Conservation (phyloP, 2,797 vertebrate species). For the Liparis tanakae region DNA sequence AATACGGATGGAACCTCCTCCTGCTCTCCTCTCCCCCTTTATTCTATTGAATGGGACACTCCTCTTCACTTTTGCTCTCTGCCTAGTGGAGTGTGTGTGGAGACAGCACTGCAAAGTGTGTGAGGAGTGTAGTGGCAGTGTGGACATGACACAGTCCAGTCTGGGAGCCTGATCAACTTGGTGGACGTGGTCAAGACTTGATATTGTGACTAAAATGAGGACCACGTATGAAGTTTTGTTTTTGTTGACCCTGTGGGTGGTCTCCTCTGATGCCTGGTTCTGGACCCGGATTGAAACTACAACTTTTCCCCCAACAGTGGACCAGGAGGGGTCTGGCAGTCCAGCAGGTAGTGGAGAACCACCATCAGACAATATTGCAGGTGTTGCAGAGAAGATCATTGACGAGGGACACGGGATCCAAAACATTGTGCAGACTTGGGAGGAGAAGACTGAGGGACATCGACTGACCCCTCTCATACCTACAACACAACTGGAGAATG, state of each 20-base stretch:
- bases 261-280: conserved; percentile 78
- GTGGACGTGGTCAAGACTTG: conserved; percentile 63
- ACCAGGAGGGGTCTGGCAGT: conserved; percentile 69
- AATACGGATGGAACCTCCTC: conserved; percentile 69
- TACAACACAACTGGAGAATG: conserved; percentile 36
- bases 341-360: conserved; percentile 62
- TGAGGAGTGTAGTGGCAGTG: conserved; percentile 65
- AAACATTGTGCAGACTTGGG: conserved; percentile 71
- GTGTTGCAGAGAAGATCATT: conserved; percentile 73
- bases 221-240: conserved; percentile 64
- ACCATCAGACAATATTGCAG: conserved; percentile 61
- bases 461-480: conserved; percentile 55
- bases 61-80: conserved; percentile 79
- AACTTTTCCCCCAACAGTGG: conserved; percentile 60
- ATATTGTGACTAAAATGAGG: conserved; percentile 68
- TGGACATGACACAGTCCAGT: conserved; percentile 80
- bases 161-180: conserved; percentile 56
- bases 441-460: conserved; percentile 67
- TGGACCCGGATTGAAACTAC: conserved; percentile 67
- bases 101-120: conserved; percentile 61
- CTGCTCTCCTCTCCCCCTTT: conserved; percentile 58
- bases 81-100: conserved; percentile 69
- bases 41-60: conserved; percentile 76
- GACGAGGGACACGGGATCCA: conserved; percentile 66
- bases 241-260: conserved; percentile 65